Conservation (phyloP, 53 echinoderm and acorn worm genomes). For the Paracentrotus lividus region DNA sequence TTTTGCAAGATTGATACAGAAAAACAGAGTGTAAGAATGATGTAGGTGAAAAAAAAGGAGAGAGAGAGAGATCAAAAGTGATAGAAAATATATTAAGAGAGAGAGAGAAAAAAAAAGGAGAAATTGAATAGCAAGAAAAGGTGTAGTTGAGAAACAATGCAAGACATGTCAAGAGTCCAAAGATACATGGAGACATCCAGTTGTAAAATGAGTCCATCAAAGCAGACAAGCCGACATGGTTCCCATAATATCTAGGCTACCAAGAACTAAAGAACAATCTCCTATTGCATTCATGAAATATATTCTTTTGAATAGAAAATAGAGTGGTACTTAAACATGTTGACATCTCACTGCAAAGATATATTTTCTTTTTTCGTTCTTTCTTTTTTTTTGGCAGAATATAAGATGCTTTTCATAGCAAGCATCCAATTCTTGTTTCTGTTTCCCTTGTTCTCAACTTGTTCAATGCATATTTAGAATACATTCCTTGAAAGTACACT, state of each 20-base stretch:
- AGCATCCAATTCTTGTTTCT: background rate
- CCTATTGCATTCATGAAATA: constrained; percentile 33
- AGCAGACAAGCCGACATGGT: constrained; percentile 41
- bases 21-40: background rate
- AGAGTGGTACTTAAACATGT: constrained; percentile 17
- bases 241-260: constrained; percentile 28
- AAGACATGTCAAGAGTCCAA: background rate
- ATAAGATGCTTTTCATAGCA: background rate
- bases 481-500: background rate
- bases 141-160: constrained; percentile 41
- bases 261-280: background rate
- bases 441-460: background rate
- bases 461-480: background rate
- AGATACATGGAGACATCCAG: background rate
- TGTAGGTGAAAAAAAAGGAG: background rate
- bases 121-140: background rate
- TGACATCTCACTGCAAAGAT: background rate
- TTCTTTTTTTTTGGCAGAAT: too few species aligned
- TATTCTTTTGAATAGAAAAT: background rate
- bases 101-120: background rate
- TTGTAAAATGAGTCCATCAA: background rate
- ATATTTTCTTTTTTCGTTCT: constrained; percentile 26
- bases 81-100: background rate
- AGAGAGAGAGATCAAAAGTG: background rate
- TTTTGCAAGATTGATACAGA: too few species aligned